phyloP scores from a whole-genome alignment of 2,113 vertebrate species.

The Ifrita kowaldi region DNA sequence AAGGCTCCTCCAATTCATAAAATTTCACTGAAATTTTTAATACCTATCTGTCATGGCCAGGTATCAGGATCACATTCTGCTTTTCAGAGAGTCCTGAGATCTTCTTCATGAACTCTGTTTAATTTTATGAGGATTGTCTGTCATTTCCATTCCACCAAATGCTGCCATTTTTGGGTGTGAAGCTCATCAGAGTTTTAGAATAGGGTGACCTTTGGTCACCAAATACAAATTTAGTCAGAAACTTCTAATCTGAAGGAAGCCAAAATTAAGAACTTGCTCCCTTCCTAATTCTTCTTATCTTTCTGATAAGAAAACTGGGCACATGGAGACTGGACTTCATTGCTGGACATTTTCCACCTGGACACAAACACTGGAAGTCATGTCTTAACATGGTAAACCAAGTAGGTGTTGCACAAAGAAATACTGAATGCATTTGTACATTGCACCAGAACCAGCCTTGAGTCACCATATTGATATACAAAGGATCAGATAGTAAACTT shows the following conservation, averaged over 20 bases:
- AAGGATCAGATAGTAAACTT: conserved; percentile 18
- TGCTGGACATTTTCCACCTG: background rate
- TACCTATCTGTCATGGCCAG: background rate
- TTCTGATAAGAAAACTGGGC: background rate
- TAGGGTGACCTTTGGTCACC: background rate
- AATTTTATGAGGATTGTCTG: background rate
- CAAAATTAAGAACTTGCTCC: background rate
- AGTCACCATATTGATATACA: background rate
- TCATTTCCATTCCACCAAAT: background rate
- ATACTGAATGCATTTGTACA: background rate
- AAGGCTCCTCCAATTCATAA: background rate
- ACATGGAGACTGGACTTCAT: background rate
- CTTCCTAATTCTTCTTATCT: background rate
- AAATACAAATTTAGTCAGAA: background rate
- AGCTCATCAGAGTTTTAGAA: background rate
- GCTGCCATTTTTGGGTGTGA: background rate
- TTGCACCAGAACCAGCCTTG: background rate
- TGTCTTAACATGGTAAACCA: background rate
- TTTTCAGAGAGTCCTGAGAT: background rate
- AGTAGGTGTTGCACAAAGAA: background rate
- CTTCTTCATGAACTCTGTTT: background rate
- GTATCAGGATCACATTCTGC: background rate
- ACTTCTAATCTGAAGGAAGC: background rate
- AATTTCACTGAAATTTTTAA: background rate
- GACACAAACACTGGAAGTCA: background rate